phyloP scores from a whole-genome alignment of 2,113 vertebrate genomes.

The Brachyhypopomus occidentalis region DNA sequence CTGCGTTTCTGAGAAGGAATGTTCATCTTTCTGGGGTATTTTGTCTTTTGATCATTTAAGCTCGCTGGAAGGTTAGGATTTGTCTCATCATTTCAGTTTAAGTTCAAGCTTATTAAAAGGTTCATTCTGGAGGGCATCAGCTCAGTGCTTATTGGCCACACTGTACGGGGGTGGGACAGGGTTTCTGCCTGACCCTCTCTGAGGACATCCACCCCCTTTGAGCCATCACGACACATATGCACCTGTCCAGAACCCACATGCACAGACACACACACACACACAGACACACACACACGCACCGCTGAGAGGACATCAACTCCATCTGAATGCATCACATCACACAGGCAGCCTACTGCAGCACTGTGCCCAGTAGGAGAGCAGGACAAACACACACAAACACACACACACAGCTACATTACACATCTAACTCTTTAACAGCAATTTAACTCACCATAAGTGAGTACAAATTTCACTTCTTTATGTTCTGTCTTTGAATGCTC shows the following conservation, averaged over 20 bases:
- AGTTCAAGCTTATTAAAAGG: too few species aligned
- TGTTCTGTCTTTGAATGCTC: too few species aligned
- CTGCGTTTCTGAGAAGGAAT: too few species aligned
- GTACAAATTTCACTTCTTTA: too few species aligned
- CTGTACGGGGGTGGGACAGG: neutral
- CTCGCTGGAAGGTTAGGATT: too few species aligned
- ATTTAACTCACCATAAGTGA: too few species aligned
- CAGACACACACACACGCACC: slow-evolving; percentile 23
- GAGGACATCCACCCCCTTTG: neutral
- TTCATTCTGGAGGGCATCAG: too few species aligned
- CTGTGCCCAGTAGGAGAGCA: neutral
- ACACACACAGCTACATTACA: slow-evolving; percentile 1
- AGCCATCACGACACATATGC: too few species aligned
- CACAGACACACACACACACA: slow-evolving; percentile 10
- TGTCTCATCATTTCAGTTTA: too few species aligned
- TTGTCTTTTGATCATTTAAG: too few species aligned
- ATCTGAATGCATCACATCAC: slow-evolving; percentile 37
- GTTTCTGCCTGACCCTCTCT: neutral
- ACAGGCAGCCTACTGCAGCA: slow-evolving; percentile 14
- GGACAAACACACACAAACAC: slow-evolving; percentile 3
- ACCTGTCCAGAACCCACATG: neutral
- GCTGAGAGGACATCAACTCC: slow-evolving; percentile 27
- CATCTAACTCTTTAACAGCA: neutral
- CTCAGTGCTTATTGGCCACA: too few species aligned
- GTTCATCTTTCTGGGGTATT: too few species aligned